Conservation (phyloP, 2,113 vertebrate genomes). For the Antigone vipio region DNA sequence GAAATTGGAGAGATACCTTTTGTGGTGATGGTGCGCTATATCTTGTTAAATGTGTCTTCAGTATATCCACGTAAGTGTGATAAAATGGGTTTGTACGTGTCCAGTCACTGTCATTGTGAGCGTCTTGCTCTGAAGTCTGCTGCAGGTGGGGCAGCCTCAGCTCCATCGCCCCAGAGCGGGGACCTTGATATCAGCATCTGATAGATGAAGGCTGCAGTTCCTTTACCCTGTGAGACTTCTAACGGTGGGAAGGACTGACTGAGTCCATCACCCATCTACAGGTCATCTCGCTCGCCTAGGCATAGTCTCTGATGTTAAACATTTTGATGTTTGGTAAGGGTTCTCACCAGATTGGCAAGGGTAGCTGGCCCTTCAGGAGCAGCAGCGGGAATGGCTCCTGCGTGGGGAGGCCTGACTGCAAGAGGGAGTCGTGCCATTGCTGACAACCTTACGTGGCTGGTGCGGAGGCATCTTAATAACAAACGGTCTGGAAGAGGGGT, state of each 20-base stretch:
- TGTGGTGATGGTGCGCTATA: background rate
- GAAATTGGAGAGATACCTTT: background rate
- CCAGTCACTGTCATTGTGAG: background rate
- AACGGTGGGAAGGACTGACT: background rate
- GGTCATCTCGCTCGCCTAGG: background rate
- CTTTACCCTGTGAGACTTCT: background rate
- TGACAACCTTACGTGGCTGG: background rate
- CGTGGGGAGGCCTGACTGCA: background rate
- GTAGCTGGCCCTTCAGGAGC: background rate
- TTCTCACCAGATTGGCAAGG: background rate
- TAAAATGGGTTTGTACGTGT: background rate
- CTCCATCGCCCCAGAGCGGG: background rate
- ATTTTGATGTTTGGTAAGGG: background rate
- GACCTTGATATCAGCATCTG: background rate
- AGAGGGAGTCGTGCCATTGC: background rate
- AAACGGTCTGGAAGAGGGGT: background rate
- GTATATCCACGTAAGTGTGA: rapidly evolving
- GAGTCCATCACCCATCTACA: rapidly evolving
- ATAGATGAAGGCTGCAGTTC: background rate
- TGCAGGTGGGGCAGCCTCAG: background rate
- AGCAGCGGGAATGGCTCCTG: background rate
- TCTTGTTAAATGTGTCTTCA: background rate
- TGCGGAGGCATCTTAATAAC: background rate
- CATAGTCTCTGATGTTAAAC: background rate
- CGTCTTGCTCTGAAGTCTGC: background rate